These are phyloP conservation scores for Rhagoletis pomonella DNA, from an alignment of 1,140 invertebrate species.

Conservation along the genomic window DNA sequence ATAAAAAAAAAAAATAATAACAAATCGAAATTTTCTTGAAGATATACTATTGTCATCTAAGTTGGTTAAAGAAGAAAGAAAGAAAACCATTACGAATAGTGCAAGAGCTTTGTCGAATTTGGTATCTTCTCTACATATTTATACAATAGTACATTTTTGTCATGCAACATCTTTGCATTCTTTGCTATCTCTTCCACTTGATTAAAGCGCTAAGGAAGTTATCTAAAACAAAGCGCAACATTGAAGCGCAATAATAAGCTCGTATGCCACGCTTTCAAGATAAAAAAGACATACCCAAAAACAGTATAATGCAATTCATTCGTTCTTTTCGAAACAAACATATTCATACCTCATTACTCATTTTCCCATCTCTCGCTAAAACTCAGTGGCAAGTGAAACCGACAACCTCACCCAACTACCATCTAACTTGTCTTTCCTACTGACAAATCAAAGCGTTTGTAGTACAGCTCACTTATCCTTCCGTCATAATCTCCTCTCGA, in stretches of 20 bases:
- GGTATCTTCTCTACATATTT: no score
- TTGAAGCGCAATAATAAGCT: background rate
- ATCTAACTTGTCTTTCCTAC: background rate
- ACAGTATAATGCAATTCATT: background rate
- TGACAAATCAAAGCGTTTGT: constrained; percentile 17
- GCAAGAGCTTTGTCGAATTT: no score
- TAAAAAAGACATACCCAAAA: no score
- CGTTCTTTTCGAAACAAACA: background rate
- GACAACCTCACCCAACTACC: background rate
- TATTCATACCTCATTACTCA: background rate
- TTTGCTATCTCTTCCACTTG: background rate
- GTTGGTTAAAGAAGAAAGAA: no score
- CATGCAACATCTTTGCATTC: no score
- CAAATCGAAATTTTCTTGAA: no score
- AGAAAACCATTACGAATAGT: no score
- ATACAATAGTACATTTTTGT: no score
- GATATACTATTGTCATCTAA: no score
- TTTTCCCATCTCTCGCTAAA: background rate
- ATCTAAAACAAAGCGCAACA: background rate
- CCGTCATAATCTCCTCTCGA: constrained; percentile 12
- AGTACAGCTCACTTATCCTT: constrained; percentile 6
- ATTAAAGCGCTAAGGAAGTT: background rate
- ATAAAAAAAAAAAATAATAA: no score
- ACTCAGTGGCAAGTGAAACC: background rate
- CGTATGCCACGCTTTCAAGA: background rate